Evolutionary conservation across 2,888 invertebrate species (phyloP).

Genomic region (Macrophya alboannulata): DNA sequence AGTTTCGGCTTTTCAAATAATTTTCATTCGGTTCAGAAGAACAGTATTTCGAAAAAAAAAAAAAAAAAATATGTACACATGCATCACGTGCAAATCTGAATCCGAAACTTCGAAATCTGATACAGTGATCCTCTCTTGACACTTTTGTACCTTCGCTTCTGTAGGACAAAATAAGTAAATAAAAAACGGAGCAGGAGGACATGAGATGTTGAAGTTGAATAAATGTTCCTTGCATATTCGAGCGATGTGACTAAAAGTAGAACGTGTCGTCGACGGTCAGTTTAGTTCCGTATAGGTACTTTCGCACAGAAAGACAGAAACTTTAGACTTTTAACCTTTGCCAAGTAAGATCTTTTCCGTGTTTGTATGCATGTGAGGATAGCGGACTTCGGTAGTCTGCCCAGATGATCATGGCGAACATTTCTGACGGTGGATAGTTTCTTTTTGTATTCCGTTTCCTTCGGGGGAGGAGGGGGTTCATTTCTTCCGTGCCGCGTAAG

Average conservation of each 20-base stretch:
- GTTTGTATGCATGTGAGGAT: background rate
- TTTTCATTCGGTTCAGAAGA: conserved; percentile 3
- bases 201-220: background rate
- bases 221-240: background rate
- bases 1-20: background rate
- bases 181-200: background rate
- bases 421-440: conserved; percentile 38
- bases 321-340: conserved; percentile 33
- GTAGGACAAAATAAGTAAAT: background rate
- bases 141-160: background rate
- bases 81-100: background rate
- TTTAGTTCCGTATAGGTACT: background rate
- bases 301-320: background rate
- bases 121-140: background rate
- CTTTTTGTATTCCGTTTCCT: background rate
- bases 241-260: conserved; percentile 1
- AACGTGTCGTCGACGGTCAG: conserved; percentile 29
- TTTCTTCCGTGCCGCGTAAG: background rate
- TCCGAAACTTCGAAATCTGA: background rate
- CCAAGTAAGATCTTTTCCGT: conserved; percentile 13
- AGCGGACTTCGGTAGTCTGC: conserved; percentile 5
- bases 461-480: background rate
- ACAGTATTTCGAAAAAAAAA: background rate
- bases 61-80: background rate
- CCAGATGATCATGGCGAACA: conserved; percentile 25